These are phyloP conservation scores for Macrosteles quadrilineatus DNA, from an alignment of 1,140 invertebrate species.

Conservation along the genomic window DNA sequence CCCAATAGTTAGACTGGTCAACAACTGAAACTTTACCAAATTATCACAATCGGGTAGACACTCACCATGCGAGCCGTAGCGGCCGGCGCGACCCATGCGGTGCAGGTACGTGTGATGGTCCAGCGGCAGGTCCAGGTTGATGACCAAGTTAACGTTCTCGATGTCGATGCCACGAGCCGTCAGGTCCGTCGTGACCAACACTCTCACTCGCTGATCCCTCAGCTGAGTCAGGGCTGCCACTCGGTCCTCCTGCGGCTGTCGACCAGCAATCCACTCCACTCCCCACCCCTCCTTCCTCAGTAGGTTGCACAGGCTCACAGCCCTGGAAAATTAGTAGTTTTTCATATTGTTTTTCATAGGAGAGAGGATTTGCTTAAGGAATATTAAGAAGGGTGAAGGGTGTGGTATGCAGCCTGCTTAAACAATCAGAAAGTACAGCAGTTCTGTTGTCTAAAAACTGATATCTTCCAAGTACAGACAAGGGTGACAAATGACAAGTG, in stretches of 20 bases:
- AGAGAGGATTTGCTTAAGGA: neutral
- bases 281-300: conserved; percentile 63
- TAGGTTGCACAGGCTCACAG: conserved; percentile 59
- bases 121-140: conserved; percentile 87
- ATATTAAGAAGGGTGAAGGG: no score
- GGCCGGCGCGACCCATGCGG: conserved; percentile 90
- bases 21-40: no score
- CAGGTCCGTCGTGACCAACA: conserved; percentile 91
- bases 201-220: conserved; percentile 58
- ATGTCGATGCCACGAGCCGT: conserved; percentile 87
- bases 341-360: neutral
- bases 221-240: conserved; percentile 19
- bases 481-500: no score
- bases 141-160: conserved; percentile 87
- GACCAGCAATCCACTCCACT: conserved; percentile 30
- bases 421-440: no score
- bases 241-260: conserved; percentile 32
- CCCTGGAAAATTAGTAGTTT: conserved; percentile 48
- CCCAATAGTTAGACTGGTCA: no score
- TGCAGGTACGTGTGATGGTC: conserved; percentile 91
- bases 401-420: no score
- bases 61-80: conserved; percentile 78
- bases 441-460: no score
- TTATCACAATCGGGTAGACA: no score
- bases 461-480: no score